Percentiles rank a stretch among this genome's conserved stretches.
Conservation (phyloP, 2,888 invertebrate species). For the Prostheceraeus crozeri region DNA sequence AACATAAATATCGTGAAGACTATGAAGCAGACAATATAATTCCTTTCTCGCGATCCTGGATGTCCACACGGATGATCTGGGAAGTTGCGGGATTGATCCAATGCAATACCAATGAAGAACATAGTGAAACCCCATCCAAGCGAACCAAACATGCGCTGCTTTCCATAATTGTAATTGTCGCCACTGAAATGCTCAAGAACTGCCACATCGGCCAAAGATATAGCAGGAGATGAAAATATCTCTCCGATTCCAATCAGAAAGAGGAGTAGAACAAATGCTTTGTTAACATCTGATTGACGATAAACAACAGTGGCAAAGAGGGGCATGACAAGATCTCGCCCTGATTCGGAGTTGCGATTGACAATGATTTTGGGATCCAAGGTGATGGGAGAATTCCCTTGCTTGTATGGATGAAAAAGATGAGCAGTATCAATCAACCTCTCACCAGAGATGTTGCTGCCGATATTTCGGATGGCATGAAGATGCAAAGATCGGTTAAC, state of each 20-base stretch:
- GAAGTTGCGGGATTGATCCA: constrained; percentile 92
- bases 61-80: constrained; percentile 76
- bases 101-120: constrained; percentile 78
- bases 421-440: constrained; percentile 19
- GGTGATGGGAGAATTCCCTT: constrained; percentile 43
- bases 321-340: constrained; percentile 61
- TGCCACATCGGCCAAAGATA: constrained; percentile 72
- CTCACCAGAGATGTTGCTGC: constrained; percentile 4
- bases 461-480: neutral
- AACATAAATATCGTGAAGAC: constrained; percentile 94
- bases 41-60: constrained; percentile 81
- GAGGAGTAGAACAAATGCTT: constrained; percentile 85
- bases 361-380: constrained; percentile 44
- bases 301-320: constrained; percentile 88
- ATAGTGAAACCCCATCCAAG: constrained; percentile 96
- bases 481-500: constrained; percentile 60
- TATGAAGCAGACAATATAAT: constrained; percentile 95
- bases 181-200: constrained; percentile 67
- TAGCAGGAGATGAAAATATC: constrained; percentile 88
- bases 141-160: constrained; percentile 95
- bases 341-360: constrained; percentile 44
- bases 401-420: constrained; percentile 15
- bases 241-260: constrained; percentile 88
- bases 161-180: constrained; percentile 70
- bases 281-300: constrained; percentile 75